Evolutionary conservation across 2,888 invertebrate genomes (phyloP).

Genomic region (Drosophila anomalata): DNA sequence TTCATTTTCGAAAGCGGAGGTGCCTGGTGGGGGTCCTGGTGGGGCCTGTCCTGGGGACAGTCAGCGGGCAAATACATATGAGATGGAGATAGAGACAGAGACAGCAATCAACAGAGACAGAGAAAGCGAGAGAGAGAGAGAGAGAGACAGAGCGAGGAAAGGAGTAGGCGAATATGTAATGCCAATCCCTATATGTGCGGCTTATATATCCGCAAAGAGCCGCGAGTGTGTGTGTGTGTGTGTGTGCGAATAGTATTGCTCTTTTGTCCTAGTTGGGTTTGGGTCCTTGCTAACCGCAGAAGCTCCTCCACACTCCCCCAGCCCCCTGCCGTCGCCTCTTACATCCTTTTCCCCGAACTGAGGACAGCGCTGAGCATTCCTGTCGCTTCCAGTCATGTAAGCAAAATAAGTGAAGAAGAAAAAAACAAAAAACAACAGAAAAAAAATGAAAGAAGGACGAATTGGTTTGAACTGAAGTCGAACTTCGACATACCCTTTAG

Average conservation of each 20-base stretch:
- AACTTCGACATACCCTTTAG: background rate
- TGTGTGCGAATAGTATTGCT: conserved; percentile 69
- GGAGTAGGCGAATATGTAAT: conserved; percentile 37
- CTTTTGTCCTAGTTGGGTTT: conserved; percentile 79
- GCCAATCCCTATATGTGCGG: conserved; percentile 35
- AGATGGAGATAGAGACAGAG: conserved; percentile 53
- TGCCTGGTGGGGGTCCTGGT: conserved; percentile 16
- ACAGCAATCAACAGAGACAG: background rate
- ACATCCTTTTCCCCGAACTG: conserved; percentile 16
- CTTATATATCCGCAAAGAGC: conserved; percentile 15
- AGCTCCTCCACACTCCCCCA: conserved; percentile 5
- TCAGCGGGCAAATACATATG: conserved; percentile 37
- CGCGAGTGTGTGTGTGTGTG: conserved; percentile 18
- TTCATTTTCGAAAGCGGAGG: conserved; percentile 61
- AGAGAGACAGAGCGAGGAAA: conserved; percentile 23
- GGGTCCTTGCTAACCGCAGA: conserved; percentile 70
- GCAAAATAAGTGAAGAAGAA: conserved; percentile 44
- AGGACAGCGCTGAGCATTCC: conserved; percentile 51
- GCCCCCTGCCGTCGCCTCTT: background rate
- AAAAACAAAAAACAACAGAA: conserved; percentile 25
- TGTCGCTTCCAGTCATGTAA: conserved; percentile 75
- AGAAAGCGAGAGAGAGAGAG: background rate
- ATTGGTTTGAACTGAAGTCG: background rate
- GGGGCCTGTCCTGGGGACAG: conserved; percentile 46
- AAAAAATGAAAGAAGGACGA: conserved; percentile 9